Evolutionary conservation across 2,888 invertebrate genomes (phyloP).

Genomic region (Dysmachus trigonus): DNA sequence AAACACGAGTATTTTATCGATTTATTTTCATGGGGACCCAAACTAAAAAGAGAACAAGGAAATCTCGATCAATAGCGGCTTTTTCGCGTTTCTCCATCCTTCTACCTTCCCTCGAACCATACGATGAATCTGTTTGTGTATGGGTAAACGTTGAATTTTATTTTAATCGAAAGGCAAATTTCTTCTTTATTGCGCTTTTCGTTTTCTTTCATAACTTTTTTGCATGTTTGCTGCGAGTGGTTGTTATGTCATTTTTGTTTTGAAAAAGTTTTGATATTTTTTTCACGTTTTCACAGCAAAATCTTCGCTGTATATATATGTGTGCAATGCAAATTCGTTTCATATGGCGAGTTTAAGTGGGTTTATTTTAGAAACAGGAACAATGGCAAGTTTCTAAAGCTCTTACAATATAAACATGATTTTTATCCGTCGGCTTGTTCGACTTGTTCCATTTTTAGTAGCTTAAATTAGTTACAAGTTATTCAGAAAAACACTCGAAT

Average conservation of each 20-base stretch:
- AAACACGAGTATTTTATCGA: background rate
- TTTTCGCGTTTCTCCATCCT: background rate
- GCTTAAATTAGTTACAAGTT: no score
- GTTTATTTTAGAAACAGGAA: background rate
- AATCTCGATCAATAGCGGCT: background rate
- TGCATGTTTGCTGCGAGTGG: background rate
- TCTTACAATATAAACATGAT: background rate
- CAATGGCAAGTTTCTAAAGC: background rate
- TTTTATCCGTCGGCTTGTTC: no score
- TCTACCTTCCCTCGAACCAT: background rate
- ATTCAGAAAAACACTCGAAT: no score
- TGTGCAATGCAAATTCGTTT: background rate
- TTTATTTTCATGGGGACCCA: background rate
- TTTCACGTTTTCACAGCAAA: background rate
- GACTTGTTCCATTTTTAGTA: no score
- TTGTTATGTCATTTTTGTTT: slow-evolving; percentile 8
- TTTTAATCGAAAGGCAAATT: background rate
- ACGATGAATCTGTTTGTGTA: background rate
- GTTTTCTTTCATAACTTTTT: background rate
- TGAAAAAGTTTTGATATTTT: background rate
- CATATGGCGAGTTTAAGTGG: background rate
- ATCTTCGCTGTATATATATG: background rate
- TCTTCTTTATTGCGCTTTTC: slow-evolving; percentile 4
- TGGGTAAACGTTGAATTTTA: background rate
- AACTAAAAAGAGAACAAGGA: background rate